Evolutionary conservation across 2,113 vertebrate species (phyloP).

Genomic region (Podarcis muralis): DNA sequence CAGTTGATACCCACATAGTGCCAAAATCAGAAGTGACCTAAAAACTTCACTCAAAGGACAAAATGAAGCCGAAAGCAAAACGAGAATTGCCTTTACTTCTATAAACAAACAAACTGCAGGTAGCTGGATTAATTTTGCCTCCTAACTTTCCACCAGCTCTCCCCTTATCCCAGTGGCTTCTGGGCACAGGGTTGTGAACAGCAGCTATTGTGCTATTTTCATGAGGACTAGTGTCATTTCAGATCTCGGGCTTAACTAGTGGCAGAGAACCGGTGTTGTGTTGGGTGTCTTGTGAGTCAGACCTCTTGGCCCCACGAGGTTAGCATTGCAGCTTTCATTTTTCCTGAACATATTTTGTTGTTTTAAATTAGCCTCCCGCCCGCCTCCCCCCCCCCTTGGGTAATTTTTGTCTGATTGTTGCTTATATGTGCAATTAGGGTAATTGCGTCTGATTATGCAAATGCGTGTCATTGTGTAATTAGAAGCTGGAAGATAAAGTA

Average conservation of each 20-base stretch:
- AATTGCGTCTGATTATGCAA: conserved; percentile 71
- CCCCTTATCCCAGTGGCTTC: background rate
- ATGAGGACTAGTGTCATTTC: background rate
- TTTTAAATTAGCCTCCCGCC: conserved; percentile 54
- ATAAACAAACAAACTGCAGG: too few species aligned
- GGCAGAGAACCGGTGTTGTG: background rate
- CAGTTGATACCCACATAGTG: too few species aligned
- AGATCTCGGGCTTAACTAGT: background rate
- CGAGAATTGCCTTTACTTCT: too few species aligned
- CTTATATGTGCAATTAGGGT: conserved; percentile 69
- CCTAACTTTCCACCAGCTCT: too few species aligned
- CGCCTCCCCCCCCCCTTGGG: conserved; percentile 36
- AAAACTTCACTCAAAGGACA: too few species aligned
- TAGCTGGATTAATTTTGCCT: background rate
- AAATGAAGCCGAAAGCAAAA: too few species aligned
- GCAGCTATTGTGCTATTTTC: background rate
- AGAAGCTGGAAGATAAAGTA: conserved; percentile 51
- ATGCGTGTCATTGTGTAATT: conserved; percentile 57
- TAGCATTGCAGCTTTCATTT: conserved; percentile 24
- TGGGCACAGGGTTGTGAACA: background rate
- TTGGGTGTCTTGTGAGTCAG: background rate
- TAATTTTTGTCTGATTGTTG: conserved; percentile 70
- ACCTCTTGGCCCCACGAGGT: background rate
- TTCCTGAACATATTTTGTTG: conserved; percentile 33
- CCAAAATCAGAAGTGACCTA: too few species aligned